Base-by-base conservation (phyloP, 1,140 invertebrate genomes). In the Neodiprion fabricii region DNA sequence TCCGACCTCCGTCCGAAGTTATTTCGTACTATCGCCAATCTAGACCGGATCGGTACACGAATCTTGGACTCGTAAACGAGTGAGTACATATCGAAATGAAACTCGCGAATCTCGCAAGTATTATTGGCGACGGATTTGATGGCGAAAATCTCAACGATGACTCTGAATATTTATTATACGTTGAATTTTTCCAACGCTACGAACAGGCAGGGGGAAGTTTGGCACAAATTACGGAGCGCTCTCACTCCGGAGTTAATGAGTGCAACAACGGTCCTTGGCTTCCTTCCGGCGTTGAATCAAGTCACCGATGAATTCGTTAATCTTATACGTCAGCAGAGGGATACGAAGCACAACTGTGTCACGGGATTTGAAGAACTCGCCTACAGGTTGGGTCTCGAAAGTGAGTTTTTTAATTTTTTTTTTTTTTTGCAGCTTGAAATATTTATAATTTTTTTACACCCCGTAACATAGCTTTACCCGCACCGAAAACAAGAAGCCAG, bases 1-100 rank as follows among this genome's bases (percentile, higher is more conserved):
- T 94, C 75, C 89, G 97, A 48, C 95, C 96, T 40, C 94, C 95
- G 28, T 95, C 95, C 3, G 94, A 95, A 85, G 94, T 96, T 71
- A 92, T 96, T 61, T 92, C 93, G 9, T 89, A 93, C 79, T 97
- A 97, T 84, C 90, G 96, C 17, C 89, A 86, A 48, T 91, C 90
- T n/a, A 89, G 93, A 12, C 93, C 91, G 0, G 95, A 96, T 85
- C 90, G 93, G 82, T 96, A 96, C 84, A 92, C 94, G 21, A 94
- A 92, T 79, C 90, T 93, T 48, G 95, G 95, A 75, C 90, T 96
- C 50, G 93, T 94, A 12, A 96, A 96, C 84, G 95, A 96, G 92
- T 95, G 89, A 90, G 92, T 21, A 21, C 0, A 40, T 40, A 40
- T 5, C 28, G 28, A 40, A 40, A 40, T 40, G 28, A 40, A 40